Evolutionary conservation across 1,140 invertebrate genomes (phyloP).

Genomic region (Oppia nitens): DNA sequence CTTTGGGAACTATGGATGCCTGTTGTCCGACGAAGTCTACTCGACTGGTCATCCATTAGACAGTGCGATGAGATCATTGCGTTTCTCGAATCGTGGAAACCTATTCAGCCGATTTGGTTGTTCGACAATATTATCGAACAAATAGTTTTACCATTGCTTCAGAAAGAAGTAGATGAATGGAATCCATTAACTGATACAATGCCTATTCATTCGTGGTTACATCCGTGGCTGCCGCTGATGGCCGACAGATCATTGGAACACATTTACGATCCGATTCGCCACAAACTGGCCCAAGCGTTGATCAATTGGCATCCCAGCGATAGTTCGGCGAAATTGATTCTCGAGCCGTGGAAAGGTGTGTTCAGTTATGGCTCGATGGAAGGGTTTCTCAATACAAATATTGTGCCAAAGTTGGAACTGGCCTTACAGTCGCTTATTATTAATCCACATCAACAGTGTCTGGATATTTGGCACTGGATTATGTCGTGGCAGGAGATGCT

Average conservation of each 20-base stretch:
- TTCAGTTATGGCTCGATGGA: constrained; percentile 64
- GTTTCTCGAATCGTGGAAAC: constrained; percentile 61
- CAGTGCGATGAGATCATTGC: constrained; percentile 50
- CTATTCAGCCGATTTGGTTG: constrained; percentile 62
- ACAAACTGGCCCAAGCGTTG: constrained; percentile 72
- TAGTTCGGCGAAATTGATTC: constrained; percentile 71
- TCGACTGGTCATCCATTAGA: constrained; percentile 26
- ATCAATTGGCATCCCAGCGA: constrained; percentile 82
- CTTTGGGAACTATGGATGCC: constrained; percentile 85
- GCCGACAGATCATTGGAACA: constrained; percentile 49
- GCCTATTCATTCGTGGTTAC: constrained; percentile 88
- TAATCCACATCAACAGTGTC: constrained; percentile 63
- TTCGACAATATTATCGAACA: constrained; percentile 62
- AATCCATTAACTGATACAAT: constrained; percentile 82
- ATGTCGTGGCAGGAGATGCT: constrained; percentile 69
- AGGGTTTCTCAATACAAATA: constrained; percentile 68
- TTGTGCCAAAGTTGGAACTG: constrained; percentile 70
- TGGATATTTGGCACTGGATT: constrained; percentile 60
- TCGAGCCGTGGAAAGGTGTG: constrained; percentile 77
- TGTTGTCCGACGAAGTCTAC: constrained; percentile 35
- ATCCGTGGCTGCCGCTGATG: constrained; percentile 77
- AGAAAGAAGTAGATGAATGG: constrained; percentile 69
- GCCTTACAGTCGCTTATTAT: constrained; percentile 54
- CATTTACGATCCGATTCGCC: constrained; percentile 78
- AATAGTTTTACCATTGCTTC: constrained; percentile 56